Evolutionary conservation across 2,888 invertebrate genomes (phyloP), one percentile per base, ranked within the genome.

Genomic region (Spatulosminthurus flaviceps): DNA sequence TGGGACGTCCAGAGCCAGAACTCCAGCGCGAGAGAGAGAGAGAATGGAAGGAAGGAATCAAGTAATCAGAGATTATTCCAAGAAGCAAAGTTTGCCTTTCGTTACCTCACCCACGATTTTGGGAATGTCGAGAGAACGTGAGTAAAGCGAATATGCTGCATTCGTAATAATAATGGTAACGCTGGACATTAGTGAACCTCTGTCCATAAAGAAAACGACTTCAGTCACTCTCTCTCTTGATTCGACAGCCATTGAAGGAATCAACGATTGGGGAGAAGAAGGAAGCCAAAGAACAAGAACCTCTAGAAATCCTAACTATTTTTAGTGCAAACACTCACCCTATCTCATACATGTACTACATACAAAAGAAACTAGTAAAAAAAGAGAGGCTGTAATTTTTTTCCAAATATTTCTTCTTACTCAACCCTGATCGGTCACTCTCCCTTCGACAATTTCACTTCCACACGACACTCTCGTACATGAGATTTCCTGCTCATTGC

Each of bases 51-150:
- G 34, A 29, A 29, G 51, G 51, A 74, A 74, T 64, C 74, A 61
- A 51, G 72, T 72, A 74, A 74, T 61, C 74, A 41, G 64, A 64
- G 75, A 75, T 75, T 75, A 61, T 74, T n/a, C 61, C 74, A 74
- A 74, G 64, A 42, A 74, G 64, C 75, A 75, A 75, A 75, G 75
- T 75, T 75, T 75, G 34, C 28, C 66, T 64, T 41, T 74, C 66
- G n/a, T 34, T 64, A 34, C 75, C 41, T 64, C n/a, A 41, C n/a
- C 21, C 60, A 41, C 5, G 9, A 51, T 51, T 51, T 51, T 51
- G 51, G 16, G 51, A 51, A 42, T 42, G 41, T 21, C 11, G 21
- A 71, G 66, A 66, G 67, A 51, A 51, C 51, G 51, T 51, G 1
- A 13, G 21, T 0, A 11, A 28, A 67, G 28, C 2, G 64, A 64